Conservation (phyloP, 2,888 invertebrate species). For the Fragum fragum region DNA sequence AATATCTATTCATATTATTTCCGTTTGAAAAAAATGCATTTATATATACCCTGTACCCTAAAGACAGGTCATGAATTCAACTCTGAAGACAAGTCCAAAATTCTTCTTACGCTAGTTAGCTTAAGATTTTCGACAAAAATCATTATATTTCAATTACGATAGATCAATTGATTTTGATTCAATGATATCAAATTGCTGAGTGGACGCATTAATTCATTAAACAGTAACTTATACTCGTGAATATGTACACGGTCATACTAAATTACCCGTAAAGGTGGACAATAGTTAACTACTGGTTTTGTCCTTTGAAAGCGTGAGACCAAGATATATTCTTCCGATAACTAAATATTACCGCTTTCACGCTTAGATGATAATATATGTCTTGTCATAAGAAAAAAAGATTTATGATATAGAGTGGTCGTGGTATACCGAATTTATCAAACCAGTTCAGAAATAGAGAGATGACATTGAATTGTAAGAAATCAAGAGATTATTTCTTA, state of each 20-base stretch:
- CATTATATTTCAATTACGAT: background rate
- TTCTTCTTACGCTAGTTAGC: no score
- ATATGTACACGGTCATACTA: slow-evolving; percentile 3
- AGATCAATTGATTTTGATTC: background rate
- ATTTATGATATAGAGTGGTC: no score
- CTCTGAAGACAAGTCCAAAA: no score
- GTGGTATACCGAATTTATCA: no score
- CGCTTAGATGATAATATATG: slow-evolving; percentile 23
- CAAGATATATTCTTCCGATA: slow-evolving; percentile 31
- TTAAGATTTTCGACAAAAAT: background rate
- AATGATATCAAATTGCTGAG: slow-evolving; percentile 3
- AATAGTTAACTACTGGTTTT: background rate
- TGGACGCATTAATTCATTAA: background rate
- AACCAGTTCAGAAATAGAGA: no score
- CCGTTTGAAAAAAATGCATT: no score
- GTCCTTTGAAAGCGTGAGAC: slow-evolving; percentile 6
- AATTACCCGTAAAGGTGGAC: slow-evolving; percentile 24
- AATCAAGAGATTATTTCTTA: no score
- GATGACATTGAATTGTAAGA: no score
- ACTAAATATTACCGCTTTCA: slow-evolving; percentile 23
- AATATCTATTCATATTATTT: no score
- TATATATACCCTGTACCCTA: no score
- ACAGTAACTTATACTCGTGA: slow-evolving; percentile 2
- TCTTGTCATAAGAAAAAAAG: no score
- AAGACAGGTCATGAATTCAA: no score